Base-by-base conservation (phyloP, 2,888 invertebrate genomes). In the Archaeoteleia sp. region DNA sequence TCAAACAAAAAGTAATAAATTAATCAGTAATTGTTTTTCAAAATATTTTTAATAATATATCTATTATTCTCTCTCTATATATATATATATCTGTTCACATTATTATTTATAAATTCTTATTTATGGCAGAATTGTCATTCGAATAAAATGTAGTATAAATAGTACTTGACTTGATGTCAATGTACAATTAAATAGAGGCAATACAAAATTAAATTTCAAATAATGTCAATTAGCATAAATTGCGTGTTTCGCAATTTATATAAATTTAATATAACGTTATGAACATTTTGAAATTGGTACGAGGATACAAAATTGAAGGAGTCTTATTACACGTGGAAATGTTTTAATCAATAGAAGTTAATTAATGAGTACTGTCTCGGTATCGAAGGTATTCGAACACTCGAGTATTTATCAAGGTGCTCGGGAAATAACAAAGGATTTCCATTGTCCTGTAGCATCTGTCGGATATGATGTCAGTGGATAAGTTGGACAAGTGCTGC, bases 401-500 rank as follows among this genome's bases (percentile, higher is more conserved):
- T 61, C 46, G 20, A 67, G 60, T 55, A 40, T 34, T 61, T 51
- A 61, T 58, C 39, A 43, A 40, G 40, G 8, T 35, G 43, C 48
- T 46, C 51, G 15, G 46, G 46, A 58, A 62, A 43, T 55, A 67
- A 67, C 57, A 62, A 67, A 67, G 42, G 35, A 57, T n/a, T 62
- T 37, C 35, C 39, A 57, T 67, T 67, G 67, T 62, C 62, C 62
- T 48, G 51, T 40, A 43, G 40, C 32, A 57, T 29, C 40, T 27
- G 57, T 67, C 53, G 54, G 48, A 42, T 46, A 15, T 35, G 39
- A 53, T 66, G 70, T 40, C 58, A 58, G 20, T 45, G 40, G 32
- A 55, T 49, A 45, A 62, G 49, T 49, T 63, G 57, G 63, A 67
- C 55, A 62, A 67, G 66, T 70, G 55, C 49, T 55, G 67, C 53